Evolutionary conservation across 1,140 invertebrate species (phyloP).

Genomic region (Littorina saxatilis): DNA sequence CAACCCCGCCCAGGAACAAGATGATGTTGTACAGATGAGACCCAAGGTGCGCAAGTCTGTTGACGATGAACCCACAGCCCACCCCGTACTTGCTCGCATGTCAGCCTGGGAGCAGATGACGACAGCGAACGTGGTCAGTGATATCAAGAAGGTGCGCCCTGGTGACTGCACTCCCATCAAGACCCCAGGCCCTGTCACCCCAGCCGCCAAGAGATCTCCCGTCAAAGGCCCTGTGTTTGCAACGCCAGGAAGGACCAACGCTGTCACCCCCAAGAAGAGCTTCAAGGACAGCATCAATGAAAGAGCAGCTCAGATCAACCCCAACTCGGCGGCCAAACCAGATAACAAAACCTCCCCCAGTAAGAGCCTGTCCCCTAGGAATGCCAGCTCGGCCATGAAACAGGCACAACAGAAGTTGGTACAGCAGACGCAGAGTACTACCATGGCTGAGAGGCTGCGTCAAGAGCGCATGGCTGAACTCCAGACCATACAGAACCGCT

Average conservation of each 20-base stretch:
- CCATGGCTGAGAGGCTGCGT: slow-evolving; percentile 63
- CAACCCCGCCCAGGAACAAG: not conserved
- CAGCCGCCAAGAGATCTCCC: not conserved
- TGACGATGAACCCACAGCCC: slow-evolving; percentile 69
- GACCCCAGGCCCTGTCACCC: slow-evolving; percentile 34
- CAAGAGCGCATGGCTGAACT: slow-evolving; percentile 72
- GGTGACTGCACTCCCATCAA: slow-evolving; percentile 34
- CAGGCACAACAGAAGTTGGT: slow-evolving; percentile 67
- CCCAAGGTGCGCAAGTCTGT: slow-evolving; percentile 32
- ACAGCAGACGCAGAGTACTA: slow-evolving; percentile 57
- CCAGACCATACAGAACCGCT: slow-evolving; percentile 68
- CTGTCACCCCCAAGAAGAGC: slow-evolving; percentile 15
- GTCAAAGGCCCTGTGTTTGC: not conserved
- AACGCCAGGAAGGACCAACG: not conserved
- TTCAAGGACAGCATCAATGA: slow-evolving; percentile 35
- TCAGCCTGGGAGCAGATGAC: slow-evolving; percentile 70
- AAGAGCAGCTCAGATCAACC: slow-evolving; percentile 18
- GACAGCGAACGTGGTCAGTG: slow-evolving; percentile 60
- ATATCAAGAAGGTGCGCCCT: slow-evolving; percentile 68
- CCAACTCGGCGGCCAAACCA: not conserved
- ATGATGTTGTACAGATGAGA: slow-evolving; percentile 36
- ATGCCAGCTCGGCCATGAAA: slow-evolving; percentile 66
- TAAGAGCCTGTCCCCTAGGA: slow-evolving; percentile 49
- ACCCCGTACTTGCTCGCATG: slow-evolving; percentile 67
- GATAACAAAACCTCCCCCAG: slow-evolving; percentile 7